Conservation (phyloP, 2,797 vertebrate species). For the Natrix natrix region DNA sequence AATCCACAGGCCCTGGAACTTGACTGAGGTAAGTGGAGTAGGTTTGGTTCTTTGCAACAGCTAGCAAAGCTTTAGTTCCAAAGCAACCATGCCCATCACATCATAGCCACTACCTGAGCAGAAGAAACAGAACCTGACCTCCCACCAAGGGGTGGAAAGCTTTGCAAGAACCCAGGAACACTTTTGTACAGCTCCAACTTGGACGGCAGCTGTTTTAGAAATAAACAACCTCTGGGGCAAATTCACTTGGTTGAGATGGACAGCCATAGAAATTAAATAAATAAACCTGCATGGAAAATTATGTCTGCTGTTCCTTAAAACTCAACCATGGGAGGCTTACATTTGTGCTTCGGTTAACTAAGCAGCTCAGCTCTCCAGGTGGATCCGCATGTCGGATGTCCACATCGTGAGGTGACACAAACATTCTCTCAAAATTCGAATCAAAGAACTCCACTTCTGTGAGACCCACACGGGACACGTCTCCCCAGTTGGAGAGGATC, state of each 20-base stretch:
- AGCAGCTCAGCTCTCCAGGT: slow-evolving; percentile 80
- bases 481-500: slow-evolving; percentile 95
- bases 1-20: neutral
- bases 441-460: slow-evolving; percentile 93
- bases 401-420: slow-evolving; percentile 88
- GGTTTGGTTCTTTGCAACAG: neutral
- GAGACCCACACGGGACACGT: slow-evolving; percentile 79
- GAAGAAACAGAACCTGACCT: neutral
- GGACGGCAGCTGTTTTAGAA: neutral
- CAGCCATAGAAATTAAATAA: neutral
- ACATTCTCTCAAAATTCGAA: slow-evolving; percentile 76
- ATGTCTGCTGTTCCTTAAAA: neutral
- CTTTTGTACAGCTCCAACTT: neutral
- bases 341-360: slow-evolving; percentile 82
- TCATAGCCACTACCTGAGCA: neutral
- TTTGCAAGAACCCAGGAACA: neutral
- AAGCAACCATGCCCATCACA: neutral
- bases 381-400: slow-evolving; percentile 82
- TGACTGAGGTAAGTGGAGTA: neutral
- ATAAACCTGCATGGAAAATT: neutral
- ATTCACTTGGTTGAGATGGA: neutral
- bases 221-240: neutral
- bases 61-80: neutral
- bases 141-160: neutral
- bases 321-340: slow-evolving; percentile 62